phyloP scores from a whole-genome alignment of 2,888 invertebrate genomes.

The Slavum lentiscoides region DNA sequence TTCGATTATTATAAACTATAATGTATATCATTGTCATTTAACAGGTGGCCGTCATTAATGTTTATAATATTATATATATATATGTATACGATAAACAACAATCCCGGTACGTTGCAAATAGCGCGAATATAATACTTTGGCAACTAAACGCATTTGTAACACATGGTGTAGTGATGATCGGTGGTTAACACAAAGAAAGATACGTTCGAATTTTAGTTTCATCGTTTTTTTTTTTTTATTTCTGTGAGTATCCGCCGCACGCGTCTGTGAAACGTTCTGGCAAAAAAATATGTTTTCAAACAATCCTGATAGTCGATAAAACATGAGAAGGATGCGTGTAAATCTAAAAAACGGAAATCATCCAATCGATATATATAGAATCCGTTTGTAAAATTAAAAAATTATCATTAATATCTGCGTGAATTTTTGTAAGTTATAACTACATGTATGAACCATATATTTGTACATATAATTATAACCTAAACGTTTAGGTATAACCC shows the following conservation, averaged over 20 bases:
- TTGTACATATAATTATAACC: too few relatives aligned
- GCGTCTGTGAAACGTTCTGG: constrained; percentile 3
- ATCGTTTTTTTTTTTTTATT: neutral
- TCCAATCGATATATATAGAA: neutral
- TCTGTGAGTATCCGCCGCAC: too few relatives aligned
- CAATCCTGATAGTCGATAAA: neutral
- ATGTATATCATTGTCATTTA: too few relatives aligned
- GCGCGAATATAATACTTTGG: constrained; percentile 25
- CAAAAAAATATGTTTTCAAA: too few relatives aligned
- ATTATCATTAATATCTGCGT: too few relatives aligned
- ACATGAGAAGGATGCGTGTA: neutral
- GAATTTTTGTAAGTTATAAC: too few relatives aligned
- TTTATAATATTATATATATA: neutral
- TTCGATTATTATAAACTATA: neutral
- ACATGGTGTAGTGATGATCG: neutral
- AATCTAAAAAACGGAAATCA: neutral
- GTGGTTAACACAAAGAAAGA: constrained; percentile 12
- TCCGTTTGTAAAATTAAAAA: too few relatives aligned
- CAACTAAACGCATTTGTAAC: constrained; percentile 8
- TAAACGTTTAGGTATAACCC: too few relatives aligned
- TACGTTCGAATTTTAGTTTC: neutral
- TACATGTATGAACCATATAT: too few relatives aligned
- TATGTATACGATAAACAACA: neutral
- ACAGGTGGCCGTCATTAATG: neutral
- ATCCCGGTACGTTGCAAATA: neutral